Percentiles rank a stretch among this genome's conserved stretches.
Evolutionary conservation across 2,888 invertebrate genomes (phyloP).

Genomic region (Tribolium freemani): DNA sequence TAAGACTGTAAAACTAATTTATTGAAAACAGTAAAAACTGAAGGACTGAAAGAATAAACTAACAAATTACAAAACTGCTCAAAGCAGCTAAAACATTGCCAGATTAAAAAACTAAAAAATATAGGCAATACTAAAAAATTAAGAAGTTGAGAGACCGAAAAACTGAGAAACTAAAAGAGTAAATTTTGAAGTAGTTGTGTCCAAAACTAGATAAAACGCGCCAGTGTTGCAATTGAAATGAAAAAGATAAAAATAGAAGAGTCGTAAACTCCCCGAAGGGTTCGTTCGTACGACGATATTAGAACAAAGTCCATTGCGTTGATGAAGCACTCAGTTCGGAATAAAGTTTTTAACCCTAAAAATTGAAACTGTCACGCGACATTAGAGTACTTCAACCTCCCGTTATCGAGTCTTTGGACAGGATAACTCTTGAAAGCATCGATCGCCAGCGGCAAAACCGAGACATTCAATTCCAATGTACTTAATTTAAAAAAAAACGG

Average conservation of each 20-base stretch:
- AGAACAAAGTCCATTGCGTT: background rate
- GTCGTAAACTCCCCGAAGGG: background rate
- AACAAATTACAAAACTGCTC: too few relatives aligned
- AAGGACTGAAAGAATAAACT: too few relatives aligned
- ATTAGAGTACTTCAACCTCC: slow-evolving; percentile 14
- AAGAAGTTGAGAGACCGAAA: too few relatives aligned
- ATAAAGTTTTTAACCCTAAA: slow-evolving; percentile 14
- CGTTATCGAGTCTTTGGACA: slow-evolving; percentile 22
- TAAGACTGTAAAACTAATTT: too few relatives aligned
- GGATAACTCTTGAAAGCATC: slow-evolving; percentile 20
- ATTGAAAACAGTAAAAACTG: too few relatives aligned
- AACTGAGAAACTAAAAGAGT: too few relatives aligned
- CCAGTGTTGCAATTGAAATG: background rate
- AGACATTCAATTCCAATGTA: background rate
- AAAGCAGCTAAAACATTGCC: too few relatives aligned
- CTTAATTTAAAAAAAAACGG: slow-evolving; percentile 1
- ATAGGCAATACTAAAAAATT: too few relatives aligned
- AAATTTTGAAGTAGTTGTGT: too few relatives aligned
- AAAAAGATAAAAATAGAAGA: background rate
- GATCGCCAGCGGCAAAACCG: background rate
- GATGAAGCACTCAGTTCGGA: slow-evolving; percentile 4
- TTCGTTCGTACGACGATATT: background rate
- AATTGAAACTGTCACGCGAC: slow-evolving; percentile 29
- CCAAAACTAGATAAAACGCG: background rate
- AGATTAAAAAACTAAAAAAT: too few relatives aligned